Evolutionary conservation across 1,140 invertebrate genomes (phyloP).

Genomic region (Drosophila yakuba): DNA sequence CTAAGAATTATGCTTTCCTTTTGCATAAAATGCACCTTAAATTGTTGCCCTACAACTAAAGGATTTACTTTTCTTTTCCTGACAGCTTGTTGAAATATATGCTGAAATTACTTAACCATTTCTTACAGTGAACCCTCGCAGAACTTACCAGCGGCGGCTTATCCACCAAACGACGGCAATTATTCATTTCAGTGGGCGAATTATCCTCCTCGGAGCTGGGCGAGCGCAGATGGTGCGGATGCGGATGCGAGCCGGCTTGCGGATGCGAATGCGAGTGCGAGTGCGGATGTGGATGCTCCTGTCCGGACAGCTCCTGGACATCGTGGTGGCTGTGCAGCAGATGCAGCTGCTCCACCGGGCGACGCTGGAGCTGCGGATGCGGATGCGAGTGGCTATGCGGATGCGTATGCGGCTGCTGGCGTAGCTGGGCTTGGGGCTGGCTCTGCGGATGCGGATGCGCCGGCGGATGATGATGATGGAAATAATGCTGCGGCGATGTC

Average conservation of each 20-base stretch:
- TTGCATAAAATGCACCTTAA: no score
- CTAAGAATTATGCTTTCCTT: no score
- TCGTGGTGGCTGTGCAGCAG: constrained; percentile 70
- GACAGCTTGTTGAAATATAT: background rate
- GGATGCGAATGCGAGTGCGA: constrained; percentile 60
- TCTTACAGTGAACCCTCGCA: constrained; percentile 8
- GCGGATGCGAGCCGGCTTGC: constrained; percentile 3
- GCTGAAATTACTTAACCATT: background rate
- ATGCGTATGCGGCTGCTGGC: constrained; percentile 35
- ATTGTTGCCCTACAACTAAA: background rate
- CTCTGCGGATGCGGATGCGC: constrained; percentile 17
- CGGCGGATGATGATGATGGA: constrained; percentile 60
- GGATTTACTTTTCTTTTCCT: background rate
- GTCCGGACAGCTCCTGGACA: constrained; percentile 59
- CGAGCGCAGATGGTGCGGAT: constrained; percentile 86
- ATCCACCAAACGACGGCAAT: constrained; percentile 91
- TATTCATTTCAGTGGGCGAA: constrained; percentile 94
- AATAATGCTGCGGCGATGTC: constrained; percentile 52
- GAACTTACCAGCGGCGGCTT: constrained; percentile 91
- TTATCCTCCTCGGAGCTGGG: constrained; percentile 94
- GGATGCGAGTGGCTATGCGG: constrained; percentile 32
- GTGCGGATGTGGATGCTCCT: constrained; percentile 72
- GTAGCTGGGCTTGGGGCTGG: constrained; percentile 1
- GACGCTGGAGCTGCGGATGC: constrained; percentile 49
- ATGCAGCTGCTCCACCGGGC: constrained; percentile 71